These are phyloP conservation scores for Caloenas nicobarica DNA, from an alignment of 2,113 vertebrate genomes.

Conservation along the genomic window DNA sequence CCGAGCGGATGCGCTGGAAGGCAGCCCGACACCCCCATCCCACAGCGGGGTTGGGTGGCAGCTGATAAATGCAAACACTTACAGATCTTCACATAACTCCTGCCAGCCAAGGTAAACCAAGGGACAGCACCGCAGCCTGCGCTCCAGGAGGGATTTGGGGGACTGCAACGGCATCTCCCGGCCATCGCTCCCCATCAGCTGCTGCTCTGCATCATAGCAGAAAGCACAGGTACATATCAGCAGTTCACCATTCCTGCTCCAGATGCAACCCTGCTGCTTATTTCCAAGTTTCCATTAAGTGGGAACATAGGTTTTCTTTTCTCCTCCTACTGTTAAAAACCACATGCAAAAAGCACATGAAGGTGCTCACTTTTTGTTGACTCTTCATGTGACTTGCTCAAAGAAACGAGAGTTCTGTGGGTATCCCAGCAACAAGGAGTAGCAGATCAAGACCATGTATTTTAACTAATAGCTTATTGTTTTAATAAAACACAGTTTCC, in stretches of 20 bases:
- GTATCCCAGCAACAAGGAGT: not conserved
- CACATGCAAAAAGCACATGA: not conserved
- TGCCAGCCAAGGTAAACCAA: not conserved
- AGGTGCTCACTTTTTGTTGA: not conserved
- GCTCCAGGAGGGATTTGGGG: rapidly evolving
- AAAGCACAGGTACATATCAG: not conserved
- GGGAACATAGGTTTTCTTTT: not conserved
- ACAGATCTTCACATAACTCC: not conserved
- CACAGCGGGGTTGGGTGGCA: not conserved
- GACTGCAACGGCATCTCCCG: not conserved
- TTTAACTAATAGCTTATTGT: not conserved
- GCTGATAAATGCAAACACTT: not conserved
- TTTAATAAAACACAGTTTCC: not conserved
- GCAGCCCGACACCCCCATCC: not conserved
- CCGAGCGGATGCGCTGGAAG: not conserved
- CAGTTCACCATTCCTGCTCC: rapidly evolving
- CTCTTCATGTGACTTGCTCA: not conserved
- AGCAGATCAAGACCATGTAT: not conserved
- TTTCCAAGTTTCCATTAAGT: not conserved
- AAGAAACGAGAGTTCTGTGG: not conserved
- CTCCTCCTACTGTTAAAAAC: not conserved
- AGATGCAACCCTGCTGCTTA: not conserved
- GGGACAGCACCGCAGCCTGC: not conserved
- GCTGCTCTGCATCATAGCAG: not conserved
- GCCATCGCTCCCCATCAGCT: not conserved